phyloP scores from a whole-genome alignment of 2,888 invertebrate genomes.

The Mermis nigrescens region DNA sequence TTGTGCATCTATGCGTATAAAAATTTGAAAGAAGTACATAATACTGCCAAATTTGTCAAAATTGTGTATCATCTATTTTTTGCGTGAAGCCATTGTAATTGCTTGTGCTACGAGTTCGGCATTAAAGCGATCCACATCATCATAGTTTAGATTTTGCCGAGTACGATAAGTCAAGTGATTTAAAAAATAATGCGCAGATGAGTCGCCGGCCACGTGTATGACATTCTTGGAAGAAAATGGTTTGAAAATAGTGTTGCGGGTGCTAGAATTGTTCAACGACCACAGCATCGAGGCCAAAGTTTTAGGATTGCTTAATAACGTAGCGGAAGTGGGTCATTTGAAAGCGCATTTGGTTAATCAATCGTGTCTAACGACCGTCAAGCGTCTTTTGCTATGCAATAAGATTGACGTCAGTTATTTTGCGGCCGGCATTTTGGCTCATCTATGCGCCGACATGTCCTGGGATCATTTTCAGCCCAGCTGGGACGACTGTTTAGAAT shows the following conservation, averaged over 20 bases:
- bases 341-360: constrained; percentile 41
- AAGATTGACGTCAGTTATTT: constrained; percentile 53
- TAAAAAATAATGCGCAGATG: constrained; percentile 45
- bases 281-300: constrained; percentile 56
- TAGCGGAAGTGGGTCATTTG: constrained; percentile 49
- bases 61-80: too few relatives aligned
- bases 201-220: constrained; percentile 49
- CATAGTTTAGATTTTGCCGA: too few relatives aligned
- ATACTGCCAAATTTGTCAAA: too few relatives aligned
- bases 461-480: constrained; percentile 37
- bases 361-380: constrained; percentile 39
- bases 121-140: too few relatives aligned
- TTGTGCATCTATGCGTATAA: too few relatives aligned
- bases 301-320: constrained; percentile 52
- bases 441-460: constrained; percentile 44
- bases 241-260: constrained; percentile 46
- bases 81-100: too few relatives aligned
- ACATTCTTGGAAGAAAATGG: constrained; percentile 50
- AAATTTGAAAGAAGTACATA: too few relatives aligned
- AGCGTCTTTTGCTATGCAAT: constrained; percentile 41
- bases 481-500: constrained; percentile 36
- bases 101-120: too few relatives aligned
- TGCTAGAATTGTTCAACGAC: constrained; percentile 42
- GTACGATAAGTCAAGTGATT: too few relatives aligned
- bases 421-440: constrained; percentile 52